Conservation (phyloP, 2,797 vertebrate species). For the Lindbergichthys nudifrons region DNA sequence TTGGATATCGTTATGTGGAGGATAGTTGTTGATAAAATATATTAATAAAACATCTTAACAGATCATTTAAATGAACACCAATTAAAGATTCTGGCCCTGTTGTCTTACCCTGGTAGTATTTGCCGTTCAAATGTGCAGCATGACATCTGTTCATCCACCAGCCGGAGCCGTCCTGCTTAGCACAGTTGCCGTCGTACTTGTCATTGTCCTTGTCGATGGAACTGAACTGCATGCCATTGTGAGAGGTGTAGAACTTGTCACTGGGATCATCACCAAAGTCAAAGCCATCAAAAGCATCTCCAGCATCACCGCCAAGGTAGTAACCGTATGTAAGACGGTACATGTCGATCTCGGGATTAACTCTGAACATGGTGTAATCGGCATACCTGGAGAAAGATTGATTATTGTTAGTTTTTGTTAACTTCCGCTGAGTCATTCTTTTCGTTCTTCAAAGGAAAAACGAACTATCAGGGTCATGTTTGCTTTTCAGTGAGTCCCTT, state of each 20-base stretch:
- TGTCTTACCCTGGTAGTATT: conserved; percentile 90
- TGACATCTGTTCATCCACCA: conserved; percentile 99
- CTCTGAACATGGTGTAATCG: conserved; percentile 90
- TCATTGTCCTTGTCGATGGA: conserved; percentile 94
- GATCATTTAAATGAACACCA: background rate
- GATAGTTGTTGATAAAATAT: background rate
- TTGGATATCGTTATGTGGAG: background rate
- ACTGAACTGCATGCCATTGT: conserved; percentile 96
- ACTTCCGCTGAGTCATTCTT: background rate
- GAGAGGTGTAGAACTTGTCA: conserved; percentile 91
- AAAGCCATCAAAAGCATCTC: conserved; percentile 92
- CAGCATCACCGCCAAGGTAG: conserved; percentile 90
- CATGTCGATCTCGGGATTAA: conserved; percentile 88
- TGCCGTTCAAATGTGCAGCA: conserved; percentile 94
- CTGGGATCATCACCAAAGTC: conserved; percentile 90
- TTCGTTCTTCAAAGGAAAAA: conserved; percentile 11
- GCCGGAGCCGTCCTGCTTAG: conserved; percentile 92
- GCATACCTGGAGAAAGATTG: conserved; percentile 84
- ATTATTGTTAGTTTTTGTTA: background rate
- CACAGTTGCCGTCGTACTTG: conserved; percentile 90
- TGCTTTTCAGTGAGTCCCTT: conserved; percentile 32
- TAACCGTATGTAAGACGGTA: conserved; percentile 91
- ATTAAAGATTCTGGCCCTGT: too few relatives aligned
- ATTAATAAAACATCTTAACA: background rate
- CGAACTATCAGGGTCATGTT: conserved; percentile 43